Evolutionary conservation across 2,113 vertebrate species (phyloP).

Genomic region (Speoplatyrhinus poulsoni): DNA sequence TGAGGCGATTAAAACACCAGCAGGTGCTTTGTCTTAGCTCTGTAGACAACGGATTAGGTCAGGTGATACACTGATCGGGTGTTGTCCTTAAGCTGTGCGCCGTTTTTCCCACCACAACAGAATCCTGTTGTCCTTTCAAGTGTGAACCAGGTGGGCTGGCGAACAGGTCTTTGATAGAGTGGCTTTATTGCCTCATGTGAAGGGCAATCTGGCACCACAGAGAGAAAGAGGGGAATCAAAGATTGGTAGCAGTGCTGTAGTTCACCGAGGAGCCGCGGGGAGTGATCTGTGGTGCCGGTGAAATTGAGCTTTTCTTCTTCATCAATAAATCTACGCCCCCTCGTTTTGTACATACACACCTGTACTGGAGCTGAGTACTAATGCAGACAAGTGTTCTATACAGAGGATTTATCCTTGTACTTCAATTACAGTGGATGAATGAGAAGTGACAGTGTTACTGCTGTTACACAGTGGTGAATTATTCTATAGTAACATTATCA

Average conservation of each 20-base stretch:
- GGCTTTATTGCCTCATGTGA: conserved; percentile 74
- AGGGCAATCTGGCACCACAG: conserved; percentile 70
- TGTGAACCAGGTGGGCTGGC: conserved; percentile 18
- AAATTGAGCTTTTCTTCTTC: too few species aligned
- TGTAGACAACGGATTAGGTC: too few species aligned
- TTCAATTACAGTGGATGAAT: conserved; percentile 24
- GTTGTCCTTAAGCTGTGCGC: conserved; percentile 22
- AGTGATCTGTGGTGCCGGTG: conserved; percentile 23
- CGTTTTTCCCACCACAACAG: conserved; percentile 25
- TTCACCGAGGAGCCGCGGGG: conserved; percentile 10
- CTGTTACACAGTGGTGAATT: conserved; percentile 31
- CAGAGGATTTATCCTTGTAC: conserved; percentile 10
- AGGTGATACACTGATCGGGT: too few species aligned
- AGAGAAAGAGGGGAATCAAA: conserved; percentile 14
- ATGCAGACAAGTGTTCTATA: conserved; percentile 1
- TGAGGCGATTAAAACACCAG: neutral
- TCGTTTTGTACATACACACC: neutral
- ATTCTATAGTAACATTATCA: conserved; percentile 55
- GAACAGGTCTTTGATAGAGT: conserved; percentile 70
- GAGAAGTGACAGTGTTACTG: conserved; percentile 35
- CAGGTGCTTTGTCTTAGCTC: too few species aligned
- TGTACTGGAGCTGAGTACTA: conserved; percentile 12
- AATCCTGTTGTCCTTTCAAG: conserved; percentile 39
- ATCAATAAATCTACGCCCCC: too few species aligned
- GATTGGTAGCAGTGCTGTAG: conserved; percentile 18